Percentiles rank a stretch among this genome's conserved stretches.
These are phyloP conservation scores for Clusia tigrina DNA, from an alignment of 2,888 invertebrate genomes.

Conservation along the genomic window DNA sequence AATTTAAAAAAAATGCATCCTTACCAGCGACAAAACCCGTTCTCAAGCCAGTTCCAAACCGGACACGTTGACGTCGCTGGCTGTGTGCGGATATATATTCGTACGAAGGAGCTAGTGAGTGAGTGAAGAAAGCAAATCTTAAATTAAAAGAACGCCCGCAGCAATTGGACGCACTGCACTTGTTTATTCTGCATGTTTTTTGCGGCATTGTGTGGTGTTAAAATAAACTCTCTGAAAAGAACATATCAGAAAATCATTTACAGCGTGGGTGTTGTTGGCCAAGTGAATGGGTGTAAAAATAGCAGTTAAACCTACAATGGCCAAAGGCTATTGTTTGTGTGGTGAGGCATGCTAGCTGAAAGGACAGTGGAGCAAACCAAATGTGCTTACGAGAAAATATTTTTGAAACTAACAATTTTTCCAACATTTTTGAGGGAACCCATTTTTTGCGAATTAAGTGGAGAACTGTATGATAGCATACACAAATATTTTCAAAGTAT, in stretches of 20 bases:
- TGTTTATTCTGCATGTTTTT: neutral
- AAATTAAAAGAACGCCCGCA: neutral
- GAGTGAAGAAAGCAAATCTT: constrained; percentile 4
- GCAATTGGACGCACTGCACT: neutral
- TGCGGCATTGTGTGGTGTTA: neutral
- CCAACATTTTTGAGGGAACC: too few species aligned
- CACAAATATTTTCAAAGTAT: too few species aligned
- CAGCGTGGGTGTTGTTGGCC: neutral
- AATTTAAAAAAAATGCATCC: too few species aligned
- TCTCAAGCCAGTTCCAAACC: too few species aligned
- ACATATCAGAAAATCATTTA: constrained; percentile 6
- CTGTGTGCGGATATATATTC: neutral
- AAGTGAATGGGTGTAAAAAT: constrained; percentile 5
- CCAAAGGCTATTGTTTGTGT: neutral
- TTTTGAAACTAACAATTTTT: too few species aligned
- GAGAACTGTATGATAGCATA: too few species aligned
- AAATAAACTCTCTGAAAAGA: neutral
- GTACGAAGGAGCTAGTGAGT: neutral
- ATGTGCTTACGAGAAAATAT: too few species aligned
- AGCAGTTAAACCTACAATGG: neutral
- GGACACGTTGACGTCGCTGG: neutral
- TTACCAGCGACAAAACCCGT: too few species aligned
- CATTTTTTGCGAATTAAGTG: too few species aligned
- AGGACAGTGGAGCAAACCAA: neutral
- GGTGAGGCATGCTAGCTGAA: neutral